Evolutionary conservation across 2,113 vertebrate species (phyloP).

Genomic region (Zapus hudsonius): DNA sequence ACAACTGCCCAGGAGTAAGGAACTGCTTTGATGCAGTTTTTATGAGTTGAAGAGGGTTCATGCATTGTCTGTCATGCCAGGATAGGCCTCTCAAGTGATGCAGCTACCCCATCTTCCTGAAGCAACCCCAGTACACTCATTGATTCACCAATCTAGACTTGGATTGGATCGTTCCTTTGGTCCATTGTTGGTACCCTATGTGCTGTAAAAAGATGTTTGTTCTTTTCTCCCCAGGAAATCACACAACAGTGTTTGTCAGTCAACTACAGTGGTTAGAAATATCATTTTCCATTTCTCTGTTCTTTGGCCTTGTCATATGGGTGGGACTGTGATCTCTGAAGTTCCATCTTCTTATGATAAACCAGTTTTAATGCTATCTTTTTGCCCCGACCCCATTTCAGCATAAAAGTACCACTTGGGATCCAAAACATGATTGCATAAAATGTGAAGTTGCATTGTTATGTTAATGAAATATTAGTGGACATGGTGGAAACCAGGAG

Average conservation of each 20-base stretch:
- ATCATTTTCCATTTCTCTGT: background rate
- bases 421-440: background rate
- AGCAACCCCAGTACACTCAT: background rate
- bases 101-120: background rate
- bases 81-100: background rate
- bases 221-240: too few species aligned
- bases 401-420: background rate
- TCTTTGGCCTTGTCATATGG: background rate
- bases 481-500: background rate
- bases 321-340: background rate
- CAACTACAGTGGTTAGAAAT: background rate
- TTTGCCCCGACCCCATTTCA: background rate
- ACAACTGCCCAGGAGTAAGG: background rate
- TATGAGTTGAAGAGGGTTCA: background rate
- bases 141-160: background rate
- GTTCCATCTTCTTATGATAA: background rate
- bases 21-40: background rate
- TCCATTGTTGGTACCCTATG: background rate
- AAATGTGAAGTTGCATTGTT: background rate
- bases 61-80: background rate
- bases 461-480: slow-evolving; percentile 9
- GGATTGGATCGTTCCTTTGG: too few species aligned
- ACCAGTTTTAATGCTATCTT: background rate
- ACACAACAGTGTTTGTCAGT: background rate
- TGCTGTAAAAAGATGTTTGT: background rate